Percentiles rank a stretch among this genome's conserved stretches.
These are phyloP conservation scores for Pteropus rufus DNA, from an alignment of 2,797 vertebrate species.

Conservation along the genomic window DNA sequence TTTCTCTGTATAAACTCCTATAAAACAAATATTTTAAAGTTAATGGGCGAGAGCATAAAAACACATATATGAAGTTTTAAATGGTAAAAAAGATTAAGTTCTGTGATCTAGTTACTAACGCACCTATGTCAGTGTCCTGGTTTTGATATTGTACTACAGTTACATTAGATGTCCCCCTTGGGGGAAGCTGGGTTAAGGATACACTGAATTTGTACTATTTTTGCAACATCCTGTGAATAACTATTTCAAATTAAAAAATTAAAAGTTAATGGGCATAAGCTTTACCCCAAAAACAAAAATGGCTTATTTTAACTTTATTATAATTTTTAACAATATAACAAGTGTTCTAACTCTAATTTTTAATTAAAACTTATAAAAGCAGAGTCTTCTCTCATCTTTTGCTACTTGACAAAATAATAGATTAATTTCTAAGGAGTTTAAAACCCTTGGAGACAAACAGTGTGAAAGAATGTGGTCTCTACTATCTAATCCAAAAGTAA, in stretches of 20 bases:
- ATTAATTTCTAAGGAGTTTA: slow-evolving; percentile 1
- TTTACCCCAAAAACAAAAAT: background rate
- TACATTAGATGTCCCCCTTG: background rate
- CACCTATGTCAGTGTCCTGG: background rate
- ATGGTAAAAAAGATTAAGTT: background rate
- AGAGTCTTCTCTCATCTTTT: background rate
- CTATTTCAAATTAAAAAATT: slow-evolving; percentile 1
- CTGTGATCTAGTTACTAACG: background rate
- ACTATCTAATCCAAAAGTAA: background rate
- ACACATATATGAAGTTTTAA: background rate
- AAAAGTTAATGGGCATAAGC: background rate
- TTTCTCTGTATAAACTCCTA: slow-evolving; percentile 96
- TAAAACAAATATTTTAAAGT: slow-evolving; percentile 67
- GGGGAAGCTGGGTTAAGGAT: background rate
- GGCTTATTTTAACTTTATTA: background rate
- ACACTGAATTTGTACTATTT: background rate
- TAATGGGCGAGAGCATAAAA: background rate
- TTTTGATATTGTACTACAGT: background rate
- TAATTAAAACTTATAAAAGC: background rate
- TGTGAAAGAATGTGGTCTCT: background rate
- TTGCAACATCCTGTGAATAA: background rate
- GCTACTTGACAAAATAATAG: background rate
- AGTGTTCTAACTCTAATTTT: background rate
- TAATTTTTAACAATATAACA: background rate
- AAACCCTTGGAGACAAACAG: background rate